Evolutionary conservation across 2,888 invertebrate species (phyloP), one percentile per base, ranked within the genome.

Genomic region (Caenorhabditis sp.): DNA sequence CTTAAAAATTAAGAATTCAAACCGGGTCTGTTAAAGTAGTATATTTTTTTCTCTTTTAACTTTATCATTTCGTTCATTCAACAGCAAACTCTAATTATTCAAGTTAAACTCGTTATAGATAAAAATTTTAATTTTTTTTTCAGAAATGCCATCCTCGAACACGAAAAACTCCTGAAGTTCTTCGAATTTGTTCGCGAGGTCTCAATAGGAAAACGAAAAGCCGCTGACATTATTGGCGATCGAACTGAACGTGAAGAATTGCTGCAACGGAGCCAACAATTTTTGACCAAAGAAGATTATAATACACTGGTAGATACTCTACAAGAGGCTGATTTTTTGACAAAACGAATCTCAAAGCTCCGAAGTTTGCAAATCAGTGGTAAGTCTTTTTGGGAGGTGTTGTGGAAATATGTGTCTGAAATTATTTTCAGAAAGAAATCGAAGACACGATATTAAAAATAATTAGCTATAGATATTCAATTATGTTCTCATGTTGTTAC

Each of bases 121-220:
- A 10, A 36, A 36, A 36, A 36, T 8, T 8, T 36, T 36, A 50
- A 12, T 14, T 50, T 50, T 4, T 50, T 50, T 52, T 56, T 8
- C 38, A 61, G 70, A 59, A 71, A 68, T 10, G 73, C 80, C 0
- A 70, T 83, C 52, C 52, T 75, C 7, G 84, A 84, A 43, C 84
- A 84, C 65, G 76, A 82, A 27, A 70, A 81, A 43, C 68, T 84
- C 50, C 76, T 63, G 23, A 80, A 82, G 53, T 83, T 80, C 67
- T 74, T 83, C 58, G 64, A 77, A 17, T 81, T 78, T 53, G 76
- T 81, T 38, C 80, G 77, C 60, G 79, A 54, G 23, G 67, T 69
- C 43, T 67, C 57, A 12, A 10, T 70, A 1, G 59, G 64, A 2
- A 67, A 67, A 12, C 43, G 59, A 14, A 63, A 14, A 8, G 63